Base-by-base conservation (phyloP, 2,113 vertebrate genomes). In the Chamaea fasciata region DNA sequence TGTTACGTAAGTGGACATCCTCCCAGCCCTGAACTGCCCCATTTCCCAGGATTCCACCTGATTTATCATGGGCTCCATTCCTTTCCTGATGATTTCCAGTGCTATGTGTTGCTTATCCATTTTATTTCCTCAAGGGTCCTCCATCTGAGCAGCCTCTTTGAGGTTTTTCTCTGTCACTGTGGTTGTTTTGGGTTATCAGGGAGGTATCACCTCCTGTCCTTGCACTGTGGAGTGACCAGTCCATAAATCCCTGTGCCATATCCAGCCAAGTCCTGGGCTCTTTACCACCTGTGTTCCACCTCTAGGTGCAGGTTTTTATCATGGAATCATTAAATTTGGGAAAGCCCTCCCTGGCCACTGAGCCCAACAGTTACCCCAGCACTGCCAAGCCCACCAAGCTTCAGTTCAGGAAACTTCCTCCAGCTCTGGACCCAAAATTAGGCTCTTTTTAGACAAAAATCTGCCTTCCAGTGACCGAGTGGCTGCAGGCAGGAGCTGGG, bases 51-150 rank as follows among this genome's bases (percentile, higher is more conserved):
- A 11, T 31, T 56, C 44, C 47, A 20, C 33, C 47, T 73, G 15
- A 26, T 63, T 52, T 35, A 6, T 7, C 35, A 4, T 0, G 0
- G 23, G 16, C 44, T 75, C 20, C 13, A 0, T 30, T 46, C 12
- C 7, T 33, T 63, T 30, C 46, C 67, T n/a, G 10, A 2, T 24
- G 9, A 27, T 50, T 6, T 69, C 35, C 26, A 4, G 41, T 3
- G 33, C 14, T 5, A 6, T 2, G 0, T 30, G 37, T 10, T 37
- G 3, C 65, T 63, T 27, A 21, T 27, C 10, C 2, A 2, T 5
- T 42, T 14, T 30, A 15, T 35, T 79, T 55, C n/a, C 33, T 59
- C 24, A 5, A 6, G 24, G 28, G 5, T 30, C 6, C 5, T 41
- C 21, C 16, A 8, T 13, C 3, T 28, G 44, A 74, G 15, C 44